phyloP scores from a whole-genome alignment of 2,113 vertebrate species.

The Aptenodytes patagonicus region DNA sequence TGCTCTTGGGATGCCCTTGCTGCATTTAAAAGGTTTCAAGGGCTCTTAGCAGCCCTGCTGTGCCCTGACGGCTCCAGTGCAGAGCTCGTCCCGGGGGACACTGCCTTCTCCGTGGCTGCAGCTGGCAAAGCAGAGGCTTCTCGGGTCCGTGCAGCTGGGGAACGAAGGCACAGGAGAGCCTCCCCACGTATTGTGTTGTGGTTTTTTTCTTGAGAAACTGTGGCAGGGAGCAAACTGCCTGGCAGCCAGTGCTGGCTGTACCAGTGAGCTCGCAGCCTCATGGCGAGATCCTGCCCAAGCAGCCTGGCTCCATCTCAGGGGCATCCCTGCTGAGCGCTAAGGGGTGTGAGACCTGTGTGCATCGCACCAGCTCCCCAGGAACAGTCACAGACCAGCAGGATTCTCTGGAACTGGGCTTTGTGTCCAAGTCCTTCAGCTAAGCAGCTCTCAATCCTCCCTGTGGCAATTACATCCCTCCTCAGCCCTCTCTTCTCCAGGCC shows the following conservation, averaged over 20 bases:
- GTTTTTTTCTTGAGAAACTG: neutral
- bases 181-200: fast-evolving
- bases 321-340: neutral
- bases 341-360: neutral
- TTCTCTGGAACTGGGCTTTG: neutral
- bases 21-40: neutral
- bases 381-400: neutral
- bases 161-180: neutral
- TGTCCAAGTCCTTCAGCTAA: neutral
- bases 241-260: neutral
- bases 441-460: neutral
- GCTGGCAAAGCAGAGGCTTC: neutral
- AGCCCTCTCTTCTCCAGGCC: neutral
- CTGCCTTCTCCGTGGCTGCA: neutral
- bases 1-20: neutral
- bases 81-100: neutral
- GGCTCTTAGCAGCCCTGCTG: neutral
- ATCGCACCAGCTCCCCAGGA: neutral
- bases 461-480: neutral
- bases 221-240: neutral
- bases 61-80: neutral
- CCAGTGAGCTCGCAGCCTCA: neutral
- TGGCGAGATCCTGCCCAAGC: neutral
- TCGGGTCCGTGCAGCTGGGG: fast-evolving
- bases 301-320: neutral